phyloP scores from a whole-genome alignment of 2,113 vertebrate genomes.

The Nerophis ophidion region DNA sequence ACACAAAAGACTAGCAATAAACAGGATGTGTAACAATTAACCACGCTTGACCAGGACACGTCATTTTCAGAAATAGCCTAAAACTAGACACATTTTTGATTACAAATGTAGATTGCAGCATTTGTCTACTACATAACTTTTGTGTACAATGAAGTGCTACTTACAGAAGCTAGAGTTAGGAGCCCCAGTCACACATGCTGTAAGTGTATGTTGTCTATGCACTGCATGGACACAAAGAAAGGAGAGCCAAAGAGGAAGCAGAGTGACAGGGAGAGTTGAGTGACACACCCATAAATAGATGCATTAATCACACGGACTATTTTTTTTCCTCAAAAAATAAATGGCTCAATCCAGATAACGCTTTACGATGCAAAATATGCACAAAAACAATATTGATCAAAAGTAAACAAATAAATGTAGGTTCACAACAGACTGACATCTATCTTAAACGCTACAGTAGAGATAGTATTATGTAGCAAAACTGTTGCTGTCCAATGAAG shows the following conservation, averaged over 20 bases:
- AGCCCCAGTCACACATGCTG: conserved; percentile 2
- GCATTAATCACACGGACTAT: conserved; percentile 9
- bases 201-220: conserved; percentile 10
- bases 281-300: conserved; percentile 41
- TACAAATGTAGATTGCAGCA: too few species aligned
- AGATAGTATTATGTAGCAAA: background rate
- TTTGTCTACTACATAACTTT: too few species aligned
- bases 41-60: conserved; percentile 28
- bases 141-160: background rate
- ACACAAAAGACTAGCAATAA: conserved; percentile 37
- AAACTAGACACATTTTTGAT: background rate
- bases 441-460: too few species aligned
- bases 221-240: conserved; percentile 15
- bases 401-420: too few species aligned
- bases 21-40: conserved; percentile 52
- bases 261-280: conserved; percentile 30
- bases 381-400: too few species aligned
- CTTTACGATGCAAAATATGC: too few species aligned
- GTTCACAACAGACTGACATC: too few species aligned
- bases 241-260: conserved; percentile 49
- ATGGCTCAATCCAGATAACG: too few species aligned
- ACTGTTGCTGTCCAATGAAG: background rate
- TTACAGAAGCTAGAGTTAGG: conserved; percentile 10
- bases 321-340: background rate
- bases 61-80: conserved; percentile 31